phyloP scores from a whole-genome alignment of 2,113 vertebrate species.

The Sakesphorus luctuosus region DNA sequence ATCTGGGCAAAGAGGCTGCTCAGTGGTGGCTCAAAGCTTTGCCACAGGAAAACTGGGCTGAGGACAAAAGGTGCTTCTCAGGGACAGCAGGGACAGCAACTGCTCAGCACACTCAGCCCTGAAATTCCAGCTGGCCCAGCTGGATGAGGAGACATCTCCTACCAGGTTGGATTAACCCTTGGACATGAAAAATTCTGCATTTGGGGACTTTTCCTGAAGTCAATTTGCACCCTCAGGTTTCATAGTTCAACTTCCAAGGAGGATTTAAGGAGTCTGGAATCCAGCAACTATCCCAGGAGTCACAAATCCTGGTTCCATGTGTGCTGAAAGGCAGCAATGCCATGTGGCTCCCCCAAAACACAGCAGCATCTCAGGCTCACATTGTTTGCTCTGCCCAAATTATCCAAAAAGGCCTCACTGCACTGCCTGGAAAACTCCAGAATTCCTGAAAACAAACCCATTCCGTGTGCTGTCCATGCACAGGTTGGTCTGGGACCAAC shows the following conservation, averaged over 20 bases:
- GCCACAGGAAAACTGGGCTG: not conserved
- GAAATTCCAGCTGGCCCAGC: not conserved
- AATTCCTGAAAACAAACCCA: not conserved
- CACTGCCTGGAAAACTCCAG: not conserved
- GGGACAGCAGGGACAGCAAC: not conserved
- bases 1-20: not conserved
- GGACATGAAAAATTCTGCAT: not conserved
- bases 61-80: not conserved
- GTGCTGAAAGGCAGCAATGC: slow-evolving; percentile 3
- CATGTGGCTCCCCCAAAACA: not conserved
- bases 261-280: not conserved
- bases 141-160: not conserved
- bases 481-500: not conserved
- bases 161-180: not conserved
- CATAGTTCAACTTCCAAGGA: not conserved
- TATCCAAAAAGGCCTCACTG: not conserved
- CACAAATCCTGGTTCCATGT: not conserved
- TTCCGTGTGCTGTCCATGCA: not conserved
- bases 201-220: not conserved
- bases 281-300: not conserved
- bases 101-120: not conserved
- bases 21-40: not conserved
- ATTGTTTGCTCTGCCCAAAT: not conserved
- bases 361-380: not conserved
- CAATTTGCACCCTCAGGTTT: not conserved